Conservation (phyloP, 2,888 invertebrate genomes). For the Tethea ocularis region DNA sequence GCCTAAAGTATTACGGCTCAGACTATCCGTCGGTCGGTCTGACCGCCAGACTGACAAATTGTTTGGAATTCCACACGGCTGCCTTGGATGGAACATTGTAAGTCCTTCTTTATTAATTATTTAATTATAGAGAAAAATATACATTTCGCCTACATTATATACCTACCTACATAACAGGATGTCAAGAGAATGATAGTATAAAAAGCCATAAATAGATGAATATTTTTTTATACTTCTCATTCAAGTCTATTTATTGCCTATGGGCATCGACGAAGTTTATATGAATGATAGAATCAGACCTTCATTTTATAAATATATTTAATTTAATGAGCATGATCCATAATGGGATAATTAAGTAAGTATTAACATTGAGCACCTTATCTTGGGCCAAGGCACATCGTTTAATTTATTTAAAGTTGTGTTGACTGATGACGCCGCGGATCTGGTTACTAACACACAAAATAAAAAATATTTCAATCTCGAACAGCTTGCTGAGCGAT, state of each 20-base stretch:
- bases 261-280: too few species aligned
- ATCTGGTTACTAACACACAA: constrained; percentile 15
- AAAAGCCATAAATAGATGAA: too few species aligned
- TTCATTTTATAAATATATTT: not conserved
- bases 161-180: too few species aligned
- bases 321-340: not conserved
- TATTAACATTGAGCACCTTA: constrained; percentile 25
- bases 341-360: constrained; percentile 8
- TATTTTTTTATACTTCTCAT: too few species aligned
- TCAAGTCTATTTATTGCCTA: too few species aligned
- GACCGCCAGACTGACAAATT: constrained; percentile 52
- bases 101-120: constrained; percentile 6
- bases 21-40: constrained; percentile 30
- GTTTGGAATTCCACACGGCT: constrained; percentile 38
- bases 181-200: too few species aligned
- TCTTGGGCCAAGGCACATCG: constrained; percentile 9
- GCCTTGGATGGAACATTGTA: constrained; percentile 11
- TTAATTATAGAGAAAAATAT: not conserved
- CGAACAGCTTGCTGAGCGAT: constrained; percentile 21
- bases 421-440: constrained; percentile 20
- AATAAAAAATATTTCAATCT: constrained; percentile 31
- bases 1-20: constrained; percentile 34
- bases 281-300: too few species aligned
- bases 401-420: constrained; percentile 28
- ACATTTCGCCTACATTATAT: too few species aligned